These are phyloP conservation scores for Megaceryle torquata DNA, from an alignment of 2,113 vertebrate species.

Conservation along the genomic window DNA sequence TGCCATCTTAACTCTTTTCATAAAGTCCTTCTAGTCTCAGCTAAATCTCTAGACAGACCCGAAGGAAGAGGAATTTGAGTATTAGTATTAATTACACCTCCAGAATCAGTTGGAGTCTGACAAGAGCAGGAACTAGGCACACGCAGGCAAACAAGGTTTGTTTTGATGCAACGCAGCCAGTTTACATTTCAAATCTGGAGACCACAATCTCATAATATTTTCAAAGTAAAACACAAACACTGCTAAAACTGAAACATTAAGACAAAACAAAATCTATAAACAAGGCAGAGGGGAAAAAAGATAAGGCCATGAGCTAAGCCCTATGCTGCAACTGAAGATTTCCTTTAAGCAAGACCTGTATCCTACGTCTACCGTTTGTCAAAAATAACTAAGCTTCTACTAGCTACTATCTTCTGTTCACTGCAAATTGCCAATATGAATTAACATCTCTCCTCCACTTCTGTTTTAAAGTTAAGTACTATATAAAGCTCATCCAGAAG, in stretches of 20 bases:
- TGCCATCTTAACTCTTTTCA: not conserved
- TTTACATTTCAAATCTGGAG: not conserved
- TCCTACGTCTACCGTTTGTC: not conserved
- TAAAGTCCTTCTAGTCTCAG: not conserved
- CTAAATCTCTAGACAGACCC: not conserved
- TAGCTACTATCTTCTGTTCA: not conserved
- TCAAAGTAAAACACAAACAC: not conserved
- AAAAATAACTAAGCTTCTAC: not conserved
- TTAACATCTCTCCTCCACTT: not conserved
- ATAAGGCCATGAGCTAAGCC: not conserved
- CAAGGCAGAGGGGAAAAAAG: not conserved
- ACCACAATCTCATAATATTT: not conserved
- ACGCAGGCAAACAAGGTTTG: not conserved
- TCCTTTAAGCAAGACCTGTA: not conserved
- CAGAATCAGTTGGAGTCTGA: not conserved
- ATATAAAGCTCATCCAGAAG: not conserved
- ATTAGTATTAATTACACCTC: not conserved
- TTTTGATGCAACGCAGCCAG: not conserved
- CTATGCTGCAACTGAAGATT: not conserved
- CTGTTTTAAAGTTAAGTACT: not conserved
- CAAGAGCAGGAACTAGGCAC: not conserved
- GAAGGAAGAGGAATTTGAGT: not conserved
- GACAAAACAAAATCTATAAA: not conserved
- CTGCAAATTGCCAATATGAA: not conserved
- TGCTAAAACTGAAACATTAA: not conserved